These are phyloP conservation scores for Hirundo rustica DNA, from an alignment of 2,797 vertebrate genomes.

Conservation along the genomic window DNA sequence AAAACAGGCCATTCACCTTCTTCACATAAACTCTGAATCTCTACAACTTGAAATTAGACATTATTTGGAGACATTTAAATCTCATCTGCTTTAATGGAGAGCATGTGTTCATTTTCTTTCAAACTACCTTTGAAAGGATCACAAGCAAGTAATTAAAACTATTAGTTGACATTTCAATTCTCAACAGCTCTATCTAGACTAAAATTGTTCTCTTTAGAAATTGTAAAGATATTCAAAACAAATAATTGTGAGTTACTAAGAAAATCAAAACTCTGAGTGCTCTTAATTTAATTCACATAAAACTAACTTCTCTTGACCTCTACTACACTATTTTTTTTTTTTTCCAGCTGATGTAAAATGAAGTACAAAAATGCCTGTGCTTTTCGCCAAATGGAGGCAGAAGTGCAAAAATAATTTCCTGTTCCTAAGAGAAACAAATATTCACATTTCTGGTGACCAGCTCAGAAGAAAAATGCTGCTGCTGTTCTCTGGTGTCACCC, in stretches of 20 bases:
- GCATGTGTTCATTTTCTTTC: constrained; percentile 18
- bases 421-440: not conserved
- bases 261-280: not conserved
- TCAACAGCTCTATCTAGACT: not conserved
- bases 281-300: not conserved
- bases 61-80: constrained; percentile 3
- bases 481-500: not conserved
- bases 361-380: not conserved
- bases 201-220: constrained; percentile 22
- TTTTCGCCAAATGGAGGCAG: not conserved
- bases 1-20: not conserved
- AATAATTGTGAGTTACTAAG: not conserved
- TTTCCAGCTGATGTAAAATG: not conserved
- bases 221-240: not conserved
- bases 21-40: not conserved
- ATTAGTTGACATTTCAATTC: constrained; percentile 20
- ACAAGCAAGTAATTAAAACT: constrained; percentile 40
- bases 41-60: not conserved
- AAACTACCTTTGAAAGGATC: constrained; percentile 30
- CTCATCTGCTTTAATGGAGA: constrained; percentile 29
- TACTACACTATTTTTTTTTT: not conserved
- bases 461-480: not conserved
- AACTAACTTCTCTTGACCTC: not conserved
- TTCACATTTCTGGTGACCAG: not conserved
- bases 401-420: not conserved